Percentiles rank a stretch among this genome's conserved stretches.
Conservation (phyloP, 2,113 vertebrate genomes). For the Raja brachyura region DNA sequence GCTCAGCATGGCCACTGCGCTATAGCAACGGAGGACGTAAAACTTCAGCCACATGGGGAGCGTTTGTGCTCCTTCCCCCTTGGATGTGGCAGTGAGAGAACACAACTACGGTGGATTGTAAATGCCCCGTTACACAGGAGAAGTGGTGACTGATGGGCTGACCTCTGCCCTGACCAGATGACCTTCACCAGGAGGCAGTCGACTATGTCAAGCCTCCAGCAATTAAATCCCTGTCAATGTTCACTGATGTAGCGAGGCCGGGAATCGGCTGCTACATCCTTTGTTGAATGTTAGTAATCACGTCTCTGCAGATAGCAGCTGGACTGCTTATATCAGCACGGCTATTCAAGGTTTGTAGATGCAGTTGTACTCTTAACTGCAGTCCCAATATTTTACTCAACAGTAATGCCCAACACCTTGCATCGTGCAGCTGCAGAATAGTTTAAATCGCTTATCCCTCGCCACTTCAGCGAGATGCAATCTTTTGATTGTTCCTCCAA, state of each 20-base stretch:
- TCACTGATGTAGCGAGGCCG: not conserved
- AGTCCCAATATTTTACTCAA: not conserved
- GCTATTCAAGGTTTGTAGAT: not conserved
- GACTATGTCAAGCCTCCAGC: not conserved
- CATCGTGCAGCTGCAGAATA: not conserved
- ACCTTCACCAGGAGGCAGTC: not conserved
- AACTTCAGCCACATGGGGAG: not conserved
- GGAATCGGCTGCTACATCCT: not conserved
- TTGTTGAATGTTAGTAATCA: not conserved
- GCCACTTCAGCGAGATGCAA: slow-evolving; percentile 18
- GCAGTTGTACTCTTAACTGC: not conserved
- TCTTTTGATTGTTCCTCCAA: slow-evolving; percentile 29
- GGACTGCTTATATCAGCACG: not conserved
- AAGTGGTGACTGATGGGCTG: slow-evolving; percentile 8
- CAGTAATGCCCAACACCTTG: not conserved
- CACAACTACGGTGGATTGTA: not conserved
- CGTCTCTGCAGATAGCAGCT: not conserved
- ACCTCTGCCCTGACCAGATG: not conserved
- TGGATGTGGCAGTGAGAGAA: not conserved
- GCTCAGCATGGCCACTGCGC: not conserved
- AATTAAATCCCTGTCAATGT: not conserved
- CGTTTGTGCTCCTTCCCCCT: not conserved
- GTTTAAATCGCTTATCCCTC: not conserved
- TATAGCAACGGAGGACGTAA: too few species aligned
- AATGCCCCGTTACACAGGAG: not conserved